A percentile compares a stretch with the other conserved stretches of the same genome.
These are phyloP conservation scores for Lipophrys pholis DNA, from an alignment of 2,113 vertebrate genomes.

Conservation along the genomic window DNA sequence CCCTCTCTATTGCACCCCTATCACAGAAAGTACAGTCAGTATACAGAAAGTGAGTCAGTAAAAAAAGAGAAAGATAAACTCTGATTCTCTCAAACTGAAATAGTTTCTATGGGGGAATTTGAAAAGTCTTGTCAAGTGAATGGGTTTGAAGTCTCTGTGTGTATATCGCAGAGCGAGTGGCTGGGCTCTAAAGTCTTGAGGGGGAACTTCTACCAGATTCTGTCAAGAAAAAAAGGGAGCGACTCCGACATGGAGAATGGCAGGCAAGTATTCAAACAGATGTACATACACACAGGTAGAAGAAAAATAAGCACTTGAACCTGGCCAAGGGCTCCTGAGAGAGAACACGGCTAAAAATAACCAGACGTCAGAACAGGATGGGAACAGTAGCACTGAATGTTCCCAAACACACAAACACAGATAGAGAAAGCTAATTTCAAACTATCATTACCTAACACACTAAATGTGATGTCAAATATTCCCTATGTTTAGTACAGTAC, in stretches of 20 bases:
- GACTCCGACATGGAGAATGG: slow-evolving; percentile 13
- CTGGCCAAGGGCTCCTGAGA: slow-evolving; percentile 61
- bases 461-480: slow-evolving; percentile 7
- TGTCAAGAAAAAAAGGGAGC: slow-evolving; percentile 35
- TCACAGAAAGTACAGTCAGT: too few species aligned
- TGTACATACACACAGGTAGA: slow-evolving; percentile 54
- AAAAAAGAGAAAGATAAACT: slow-evolving; percentile 20
- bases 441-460: slow-evolving; percentile 24
- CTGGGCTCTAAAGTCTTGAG: slow-evolving; percentile 21
- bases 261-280: slow-evolving; percentile 20
- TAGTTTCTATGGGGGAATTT: slow-evolving; percentile 26
- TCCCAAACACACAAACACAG: slow-evolving; percentile 52
- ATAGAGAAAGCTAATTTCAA: slow-evolving; percentile 40
- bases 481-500: background rate
- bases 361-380: slow-evolving; percentile 58
- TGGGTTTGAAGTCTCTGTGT: slow-evolving; percentile 42
- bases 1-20: slow-evolving; percentile 17
- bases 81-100: slow-evolving; percentile 8
- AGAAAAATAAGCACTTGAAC: slow-evolving; percentile 69
- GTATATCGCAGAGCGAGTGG: slow-evolving; percentile 4
- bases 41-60: slow-evolving; percentile 14
- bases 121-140: slow-evolving; percentile 45
- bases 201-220: slow-evolving; percentile 18
- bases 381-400: slow-evolving; percentile 73
- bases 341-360: slow-evolving; percentile 79